Percentiles rank a stretch among this genome's conserved stretches.
phyloP scores from a whole-genome alignment of 2,888 invertebrate species.

The Drosophila cognata region DNA sequence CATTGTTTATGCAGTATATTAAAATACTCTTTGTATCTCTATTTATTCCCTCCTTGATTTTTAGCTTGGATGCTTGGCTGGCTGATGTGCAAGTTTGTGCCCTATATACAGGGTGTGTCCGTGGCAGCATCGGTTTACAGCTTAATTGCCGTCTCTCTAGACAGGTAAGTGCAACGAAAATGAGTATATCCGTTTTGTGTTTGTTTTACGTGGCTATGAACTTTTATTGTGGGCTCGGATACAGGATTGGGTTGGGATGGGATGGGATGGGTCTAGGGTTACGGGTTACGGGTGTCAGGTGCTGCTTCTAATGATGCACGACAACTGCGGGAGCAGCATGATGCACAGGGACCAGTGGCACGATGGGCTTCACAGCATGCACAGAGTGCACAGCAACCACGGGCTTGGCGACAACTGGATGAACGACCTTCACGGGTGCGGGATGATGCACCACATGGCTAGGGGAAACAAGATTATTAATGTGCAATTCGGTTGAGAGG shows the following conservation, averaged over 20 bases:
- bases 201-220: constrained; percentile 59
- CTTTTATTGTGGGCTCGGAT: constrained; percentile 63
- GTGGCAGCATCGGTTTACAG: constrained; percentile 98
- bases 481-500: neutral
- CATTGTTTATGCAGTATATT: constrained; percentile 57
- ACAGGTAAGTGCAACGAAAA: constrained; percentile 89
- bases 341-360: constrained; percentile 82
- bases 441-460: constrained; percentile 85
- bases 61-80: constrained; percentile 97
- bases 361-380: constrained; percentile 71
- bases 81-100: constrained; percentile 98
- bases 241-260: constrained; percentile 10
- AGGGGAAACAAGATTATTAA: constrained; percentile 1
- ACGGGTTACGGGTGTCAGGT: neutral
- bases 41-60: constrained; percentile 67
- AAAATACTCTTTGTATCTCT: constrained; percentile 7
- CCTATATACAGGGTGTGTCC: constrained; percentile 97
- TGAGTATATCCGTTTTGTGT: constrained; percentile 24
- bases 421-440: constrained; percentile 81
- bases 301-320: constrained; percentile 78
- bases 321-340: constrained; percentile 82
- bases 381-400: constrained; percentile 69
- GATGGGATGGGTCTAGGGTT: constrained; percentile 6
- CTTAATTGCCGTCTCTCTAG: constrained; percentile 96
- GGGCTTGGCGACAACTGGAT: constrained; percentile 77